Evolutionary conservation across 2,113 vertebrate genomes (phyloP), one percentile per base, ranked within the genome.

Genomic region (Oreamnos americanus): DNA sequence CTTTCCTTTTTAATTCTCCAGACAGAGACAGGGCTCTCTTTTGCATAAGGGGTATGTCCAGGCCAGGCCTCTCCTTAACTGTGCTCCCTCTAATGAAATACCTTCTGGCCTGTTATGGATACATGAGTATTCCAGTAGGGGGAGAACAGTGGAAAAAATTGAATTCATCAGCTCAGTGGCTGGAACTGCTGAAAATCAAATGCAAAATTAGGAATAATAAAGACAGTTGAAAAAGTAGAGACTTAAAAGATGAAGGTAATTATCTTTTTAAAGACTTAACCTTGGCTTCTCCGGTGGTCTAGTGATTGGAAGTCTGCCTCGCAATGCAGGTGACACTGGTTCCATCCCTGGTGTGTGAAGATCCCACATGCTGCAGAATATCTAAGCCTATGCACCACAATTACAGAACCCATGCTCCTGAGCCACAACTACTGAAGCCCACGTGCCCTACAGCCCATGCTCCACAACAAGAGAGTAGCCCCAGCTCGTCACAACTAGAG

Each of bases 91-190:
- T 94, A 86, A 79, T 85, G 96, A 98, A 96, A 82, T 49, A 85
- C 49, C 93, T 53, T 97, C 71, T 36, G n/a, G 92, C 33, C 14
- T 95, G 90, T 53, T 6, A 60, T 83, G 71, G 98, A 92, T 98
- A 64, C 88, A 94, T 94, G 94, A 83, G 89, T 96, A 94, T 90
- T 98, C 98, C 97, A 98, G 98, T 0, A 98, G 97, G 97, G 96
- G 97, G 98, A 98, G 98, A 97, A 97, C 64, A 98, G 96, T 7
- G 89, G 90, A 98, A 98, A 94, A 98, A 95, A 97, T 82, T 94
- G 91, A 92, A 98, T 98, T 97, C 94, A 97, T 95, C 96, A 97
- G 81, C 95, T 98, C 96, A 95, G 6, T 67, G 85, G 94, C 96
- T 96, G 92, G 97, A 92, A 96, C 5, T 95, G 78, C 88, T 86